phyloP scores from a whole-genome alignment of 2,113 vertebrate genomes.

The Tenrec ecaudatus region DNA sequence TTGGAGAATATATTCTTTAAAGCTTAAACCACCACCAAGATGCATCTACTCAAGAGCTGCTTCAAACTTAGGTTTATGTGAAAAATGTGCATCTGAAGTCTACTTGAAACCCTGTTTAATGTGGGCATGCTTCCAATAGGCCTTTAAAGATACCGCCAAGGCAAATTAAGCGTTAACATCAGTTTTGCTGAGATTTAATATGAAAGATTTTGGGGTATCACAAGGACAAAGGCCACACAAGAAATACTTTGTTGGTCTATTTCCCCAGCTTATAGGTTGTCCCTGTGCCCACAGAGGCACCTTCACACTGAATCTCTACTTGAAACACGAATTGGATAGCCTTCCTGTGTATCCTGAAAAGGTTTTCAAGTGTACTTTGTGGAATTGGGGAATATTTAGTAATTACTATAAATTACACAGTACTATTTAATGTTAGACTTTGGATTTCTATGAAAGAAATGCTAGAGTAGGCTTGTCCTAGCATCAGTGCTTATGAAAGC shows the following conservation, averaged over 20 bases:
- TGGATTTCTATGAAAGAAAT: conserved; percentile 54
- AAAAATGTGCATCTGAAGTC: conserved; percentile 40
- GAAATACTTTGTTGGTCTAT: neutral
- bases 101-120: conserved; percentile 56
- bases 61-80: conserved; percentile 62
- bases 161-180: neutral
- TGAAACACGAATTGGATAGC: conserved; percentile 23
- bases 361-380: conserved; percentile 14
- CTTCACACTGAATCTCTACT: neutral
- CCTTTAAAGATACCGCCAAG: conserved; percentile 51
- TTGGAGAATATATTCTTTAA: conserved; percentile 47
- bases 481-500: conserved; percentile 8
- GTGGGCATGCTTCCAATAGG: conserved; percentile 23
- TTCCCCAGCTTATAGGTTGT: neutral
- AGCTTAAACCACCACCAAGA: neutral
- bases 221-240: neutral
- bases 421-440: conserved; percentile 40
- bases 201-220: conserved; percentile 2
- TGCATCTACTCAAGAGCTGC: conserved; percentile 53
- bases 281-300: neutral
- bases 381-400: conserved; percentile 27
- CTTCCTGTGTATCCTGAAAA: neutral
- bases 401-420: conserved; percentile 57
- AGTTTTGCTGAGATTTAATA: conserved; percentile 31
- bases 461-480: neutral